These are phyloP conservation scores for Sinocyclocheilus grahami DNA, from an alignment of 2,113 vertebrate genomes.

Conservation along the genomic window DNA sequence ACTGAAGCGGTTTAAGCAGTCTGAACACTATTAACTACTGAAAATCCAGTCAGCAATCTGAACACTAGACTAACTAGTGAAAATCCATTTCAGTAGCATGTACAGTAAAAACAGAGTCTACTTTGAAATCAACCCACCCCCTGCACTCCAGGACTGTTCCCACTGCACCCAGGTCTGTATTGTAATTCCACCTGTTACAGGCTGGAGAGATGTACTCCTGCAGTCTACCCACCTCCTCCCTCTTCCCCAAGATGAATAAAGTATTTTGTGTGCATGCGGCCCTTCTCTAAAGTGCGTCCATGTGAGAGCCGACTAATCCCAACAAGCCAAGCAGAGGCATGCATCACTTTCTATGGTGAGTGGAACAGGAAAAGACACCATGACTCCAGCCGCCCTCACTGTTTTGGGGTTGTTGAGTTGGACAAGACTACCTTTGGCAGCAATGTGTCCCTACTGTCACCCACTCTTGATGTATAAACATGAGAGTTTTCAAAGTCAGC, in stretches of 20 bases:
- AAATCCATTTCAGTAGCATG: neutral
- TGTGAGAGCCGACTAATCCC: slow-evolving; percentile 28
- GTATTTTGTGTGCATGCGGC: slow-evolving; percentile 24
- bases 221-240: slow-evolving; percentile 51
- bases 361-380: slow-evolving; percentile 25
- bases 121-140: slow-evolving; percentile 14
- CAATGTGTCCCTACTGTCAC: slow-evolving; percentile 1
- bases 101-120: neutral
- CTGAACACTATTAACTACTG: neutral
- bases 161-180: slow-evolving; percentile 35
- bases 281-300: slow-evolving; percentile 29
- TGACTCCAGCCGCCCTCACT: slow-evolving; percentile 10
- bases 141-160: slow-evolving; percentile 33
- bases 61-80: neutral
- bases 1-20: neutral
- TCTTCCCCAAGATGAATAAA: slow-evolving; percentile 36
- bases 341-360: neutral
- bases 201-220: slow-evolving; percentile 64
- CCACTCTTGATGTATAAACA: slow-evolving; percentile 26
- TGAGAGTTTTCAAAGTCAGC: slow-evolving; percentile 2
- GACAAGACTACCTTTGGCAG: neutral
- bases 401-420: neutral
- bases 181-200: slow-evolving; percentile 75
- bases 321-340: neutral
- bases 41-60: no score